A percentile compares a stretch with the other conserved stretches of the same genome.
phyloP scores from a whole-genome alignment of 2,113 vertebrate genomes.

The Noturus placidus region DNA sequence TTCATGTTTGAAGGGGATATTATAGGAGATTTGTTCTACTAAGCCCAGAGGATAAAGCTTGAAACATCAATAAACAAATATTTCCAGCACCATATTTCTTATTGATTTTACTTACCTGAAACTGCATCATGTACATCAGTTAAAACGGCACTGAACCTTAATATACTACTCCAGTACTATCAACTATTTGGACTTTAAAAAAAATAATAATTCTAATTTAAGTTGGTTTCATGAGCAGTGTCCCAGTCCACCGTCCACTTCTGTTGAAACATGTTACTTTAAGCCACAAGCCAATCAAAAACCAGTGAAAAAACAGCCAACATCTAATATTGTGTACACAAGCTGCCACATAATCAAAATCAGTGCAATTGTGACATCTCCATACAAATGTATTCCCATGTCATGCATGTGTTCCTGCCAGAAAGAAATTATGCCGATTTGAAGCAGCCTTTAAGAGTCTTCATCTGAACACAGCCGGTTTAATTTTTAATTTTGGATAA shows the following conservation, averaged over 20 bases:
- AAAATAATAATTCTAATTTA: neutral
- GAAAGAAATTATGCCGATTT: conserved; percentile 30
- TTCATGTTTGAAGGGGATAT: neutral
- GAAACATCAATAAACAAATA: neutral
- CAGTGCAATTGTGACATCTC: conserved; percentile 26
- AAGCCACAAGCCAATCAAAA: conserved; percentile 30
- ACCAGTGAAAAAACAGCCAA: conserved; percentile 41
- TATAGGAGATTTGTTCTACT: neutral
- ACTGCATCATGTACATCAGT: neutral
- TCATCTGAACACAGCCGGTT: conserved; percentile 54
- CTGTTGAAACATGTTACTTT: conserved; percentile 3
- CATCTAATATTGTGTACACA: conserved; percentile 42
- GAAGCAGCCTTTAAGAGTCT: conserved; percentile 53
- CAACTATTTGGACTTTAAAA: neutral
- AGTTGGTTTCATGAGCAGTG: neutral
- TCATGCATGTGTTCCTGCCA: conserved; percentile 55
- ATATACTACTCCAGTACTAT: neutral
- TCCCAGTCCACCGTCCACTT: neutral
- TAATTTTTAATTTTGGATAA: neutral
- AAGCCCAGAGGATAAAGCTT: neutral
- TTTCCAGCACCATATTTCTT: neutral
- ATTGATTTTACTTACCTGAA: neutral
- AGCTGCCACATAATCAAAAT: conserved; percentile 23
- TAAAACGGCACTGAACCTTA: neutral
- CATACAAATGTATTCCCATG: conserved; percentile 42